Evolutionary conservation across 1,140 invertebrate genomes (phyloP).

Genomic region (Caerostris extrusa): DNA sequence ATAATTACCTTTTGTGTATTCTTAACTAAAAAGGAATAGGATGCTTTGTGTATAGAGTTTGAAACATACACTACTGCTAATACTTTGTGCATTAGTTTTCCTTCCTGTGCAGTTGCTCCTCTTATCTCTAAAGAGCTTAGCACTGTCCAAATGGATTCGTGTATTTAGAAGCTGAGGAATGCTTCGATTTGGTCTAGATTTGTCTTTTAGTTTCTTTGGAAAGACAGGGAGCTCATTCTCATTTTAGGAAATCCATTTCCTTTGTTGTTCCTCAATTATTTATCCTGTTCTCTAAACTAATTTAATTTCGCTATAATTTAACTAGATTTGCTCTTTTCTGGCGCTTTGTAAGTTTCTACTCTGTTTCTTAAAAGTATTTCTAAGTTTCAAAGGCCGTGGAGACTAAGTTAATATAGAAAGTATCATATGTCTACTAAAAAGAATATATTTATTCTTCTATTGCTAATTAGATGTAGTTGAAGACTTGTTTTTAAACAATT

Average conservation of each 20-base stretch:
- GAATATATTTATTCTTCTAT: no score
- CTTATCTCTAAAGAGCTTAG: slow-evolving; percentile 1
- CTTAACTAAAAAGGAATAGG: no score
- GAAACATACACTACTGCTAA: background rate
- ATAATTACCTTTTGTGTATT: no score
- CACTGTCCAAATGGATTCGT: slow-evolving; percentile 12
- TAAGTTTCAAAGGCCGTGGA: background rate
- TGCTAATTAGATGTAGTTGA: no score
- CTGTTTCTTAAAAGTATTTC: background rate
- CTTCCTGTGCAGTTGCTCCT: background rate
- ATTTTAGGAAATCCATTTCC: background rate
- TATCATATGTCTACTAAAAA: no score
- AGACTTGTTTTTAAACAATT: no score
- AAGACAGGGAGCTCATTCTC: background rate
- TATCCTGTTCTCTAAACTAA: slow-evolving; percentile 9
- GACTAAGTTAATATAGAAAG: no score
- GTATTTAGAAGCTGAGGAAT: background rate
- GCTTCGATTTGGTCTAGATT: background rate
- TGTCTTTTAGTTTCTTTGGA: background rate
- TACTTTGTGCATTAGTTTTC: background rate
- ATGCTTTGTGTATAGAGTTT: no score
- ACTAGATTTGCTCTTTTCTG: background rate
- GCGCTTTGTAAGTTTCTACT: background rate
- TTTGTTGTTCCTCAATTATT: background rate
- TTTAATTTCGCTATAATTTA: slow-evolving; percentile 6